These are phyloP conservation scores for Ametastegia equiseti DNA, from an alignment of 2,888 invertebrate genomes.

Conservation along the genomic window DNA sequence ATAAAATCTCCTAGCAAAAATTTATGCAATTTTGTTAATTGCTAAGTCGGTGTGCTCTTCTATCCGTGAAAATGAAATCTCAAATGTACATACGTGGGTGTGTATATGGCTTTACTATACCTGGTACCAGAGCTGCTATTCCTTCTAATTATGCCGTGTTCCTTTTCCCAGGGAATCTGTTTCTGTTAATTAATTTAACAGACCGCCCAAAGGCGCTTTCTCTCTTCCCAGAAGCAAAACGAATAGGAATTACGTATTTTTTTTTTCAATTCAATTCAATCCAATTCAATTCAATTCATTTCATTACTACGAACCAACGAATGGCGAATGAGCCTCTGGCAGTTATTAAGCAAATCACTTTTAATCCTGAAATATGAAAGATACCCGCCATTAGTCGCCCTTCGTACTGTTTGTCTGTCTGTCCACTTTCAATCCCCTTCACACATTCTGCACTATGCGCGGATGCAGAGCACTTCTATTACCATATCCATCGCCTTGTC, in stretches of 20 bases:
- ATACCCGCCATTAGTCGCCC: not conserved
- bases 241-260: not conserved
- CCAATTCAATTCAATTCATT: conserved; percentile 19
- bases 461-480: not conserved
- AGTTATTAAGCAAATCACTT: conserved; percentile 38
- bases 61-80: not conserved
- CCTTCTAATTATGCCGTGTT: not conserved
- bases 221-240: not conserved
- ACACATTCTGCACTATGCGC: not conserved
- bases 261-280: conserved; percentile 31
- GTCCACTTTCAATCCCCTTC: not conserved
- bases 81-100: not conserved
- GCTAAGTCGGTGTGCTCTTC: not conserved
- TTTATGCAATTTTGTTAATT: not conserved
- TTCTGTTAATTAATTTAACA: conserved; percentile 36
- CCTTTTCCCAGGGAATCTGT: not conserved
- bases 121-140: not conserved
- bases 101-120: not conserved
- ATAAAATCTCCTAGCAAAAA: not conserved
- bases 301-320: not conserved
- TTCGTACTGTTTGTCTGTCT: not conserved
- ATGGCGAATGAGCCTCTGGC: not conserved
- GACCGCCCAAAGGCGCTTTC: not conserved
- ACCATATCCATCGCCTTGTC: not conserved
- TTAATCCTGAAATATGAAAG: conserved; percentile 42